Evolutionary conservation across 2,113 vertebrate species (phyloP), one percentile per base, ranked within the genome.

Genomic region (Hyla sarda): DNA sequence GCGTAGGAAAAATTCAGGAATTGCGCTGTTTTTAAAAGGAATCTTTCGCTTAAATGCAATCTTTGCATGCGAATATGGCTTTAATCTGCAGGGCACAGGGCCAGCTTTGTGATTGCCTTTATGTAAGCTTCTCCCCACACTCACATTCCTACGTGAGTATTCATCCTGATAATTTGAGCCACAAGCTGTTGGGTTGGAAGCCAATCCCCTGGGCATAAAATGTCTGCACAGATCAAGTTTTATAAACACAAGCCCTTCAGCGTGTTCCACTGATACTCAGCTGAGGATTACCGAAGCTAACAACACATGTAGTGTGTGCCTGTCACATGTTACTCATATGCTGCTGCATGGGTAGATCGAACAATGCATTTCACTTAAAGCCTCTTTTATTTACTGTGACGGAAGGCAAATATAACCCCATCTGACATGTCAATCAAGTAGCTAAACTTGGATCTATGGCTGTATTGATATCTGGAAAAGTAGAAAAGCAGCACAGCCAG

Each of bases 81-180:
- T 85, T 69, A 84, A 77, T 76, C 37, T 41, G 30, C 21, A 56
- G 48, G 84, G 67, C 41, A 60, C 6, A 34, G 65, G 37, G 48
- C 76, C 67, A 79, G 72, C 56, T 73, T 41, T 86, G 65, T 58
- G 62, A 80, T 72, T 86, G 32, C 41, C 50, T 79, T 86, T 86
- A 86, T 80, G 84, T 80, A 86, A 81, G 84, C 76, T 86, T 52
- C 76, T 78, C 54, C 73, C 84, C 76, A 56, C 77, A 86, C 50
- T 58, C 77, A 73, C 84, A 86, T 86, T 86, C 76, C 84, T 80
- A 85, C 54, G 28, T 52, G 75, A 52, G 19, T 85, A 67, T 37
- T 85, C 84, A 72, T 86, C 75, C 58, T 60, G 17, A 48, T 86
- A 86, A 86, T 86, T 86, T 81, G 81, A 86, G 34, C 84, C 84